A percentile compares a stretch with the other conserved stretches of the same genome.
Conservation (phyloP, 2,113 vertebrate species). For the Bufo bufo region DNA sequence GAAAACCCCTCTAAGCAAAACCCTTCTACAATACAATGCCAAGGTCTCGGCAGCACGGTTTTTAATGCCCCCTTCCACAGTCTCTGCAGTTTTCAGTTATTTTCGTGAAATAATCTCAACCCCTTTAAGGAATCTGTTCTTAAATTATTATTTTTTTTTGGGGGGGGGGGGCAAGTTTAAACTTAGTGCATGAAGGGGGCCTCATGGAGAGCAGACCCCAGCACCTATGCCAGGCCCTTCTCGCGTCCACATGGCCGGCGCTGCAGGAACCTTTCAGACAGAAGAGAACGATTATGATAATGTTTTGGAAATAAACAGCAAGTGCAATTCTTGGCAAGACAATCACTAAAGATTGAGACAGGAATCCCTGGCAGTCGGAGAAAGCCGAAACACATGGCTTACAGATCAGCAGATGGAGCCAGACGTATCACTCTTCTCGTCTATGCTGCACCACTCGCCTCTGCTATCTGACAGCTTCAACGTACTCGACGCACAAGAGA, state of each 20-base stretch:
- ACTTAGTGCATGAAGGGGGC: background rate
- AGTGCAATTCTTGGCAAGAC: constrained; percentile 39
- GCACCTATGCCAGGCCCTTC: background rate
- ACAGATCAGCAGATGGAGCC: background rate
- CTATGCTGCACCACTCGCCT: background rate
- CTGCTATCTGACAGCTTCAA: background rate
- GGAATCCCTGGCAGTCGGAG: constrained; percentile 24
- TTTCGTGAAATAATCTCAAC: too few relatives aligned
- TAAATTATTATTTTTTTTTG: too few relatives aligned
- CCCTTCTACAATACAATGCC: too few relatives aligned
- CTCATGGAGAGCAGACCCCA: too few relatives aligned
- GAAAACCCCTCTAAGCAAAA: too few relatives aligned
- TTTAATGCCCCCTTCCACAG: too few relatives aligned
- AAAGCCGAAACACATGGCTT: constrained; percentile 27
- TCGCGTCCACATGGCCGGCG: background rate
- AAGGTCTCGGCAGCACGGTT: too few relatives aligned
- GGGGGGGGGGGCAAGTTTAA: background rate
- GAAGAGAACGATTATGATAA: constrained; percentile 31
- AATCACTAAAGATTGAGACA: background rate
- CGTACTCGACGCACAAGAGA: background rate
- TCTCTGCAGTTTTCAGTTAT: too few relatives aligned
- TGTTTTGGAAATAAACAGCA: constrained; percentile 25
- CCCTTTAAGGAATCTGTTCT: too few relatives aligned
- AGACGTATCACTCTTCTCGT: background rate
- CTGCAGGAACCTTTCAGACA: background rate